Evolutionary conservation across 2,888 invertebrate species (phyloP).

Genomic region (Drosophila tripunctata): DNA sequence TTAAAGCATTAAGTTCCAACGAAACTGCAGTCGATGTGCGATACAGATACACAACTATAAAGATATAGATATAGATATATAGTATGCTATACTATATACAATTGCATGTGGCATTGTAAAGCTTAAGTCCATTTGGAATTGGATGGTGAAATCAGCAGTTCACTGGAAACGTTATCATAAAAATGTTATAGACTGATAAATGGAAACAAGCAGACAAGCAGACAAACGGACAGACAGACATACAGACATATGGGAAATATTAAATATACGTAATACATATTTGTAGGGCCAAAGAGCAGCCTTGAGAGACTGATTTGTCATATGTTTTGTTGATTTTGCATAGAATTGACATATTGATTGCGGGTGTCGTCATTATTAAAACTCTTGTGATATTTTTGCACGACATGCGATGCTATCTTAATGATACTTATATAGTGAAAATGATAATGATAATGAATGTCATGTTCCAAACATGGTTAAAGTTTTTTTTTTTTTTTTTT

Average conservation of each 20-base stretch:
- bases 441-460: slow-evolving; percentile 41
- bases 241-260: slow-evolving; percentile 2
- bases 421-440: slow-evolving; percentile 7
- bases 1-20: slow-evolving; percentile 12
- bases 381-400: slow-evolving; percentile 17
- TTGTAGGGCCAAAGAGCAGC: slow-evolving; percentile 1
- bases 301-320: slow-evolving; percentile 11
- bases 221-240: not conserved
- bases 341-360: slow-evolving; percentile 33
- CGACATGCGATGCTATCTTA: slow-evolving; percentile 48
- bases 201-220: slow-evolving; percentile 3
- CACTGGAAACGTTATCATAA: slow-evolving; percentile 45
- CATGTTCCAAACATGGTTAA: slow-evolving; percentile 43
- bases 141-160: slow-evolving; percentile 37
- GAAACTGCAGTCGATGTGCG: slow-evolving; percentile 23
- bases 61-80: too few species aligned
- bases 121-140: not conserved
- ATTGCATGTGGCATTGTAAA: too few species aligned
- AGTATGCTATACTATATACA: too few species aligned
- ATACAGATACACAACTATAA: not conserved
- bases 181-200: slow-evolving; percentile 30
- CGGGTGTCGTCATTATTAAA: slow-evolving; percentile 27
- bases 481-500: slow-evolving; percentile 22
- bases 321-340: slow-evolving; percentile 28
- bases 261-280: not conserved